Evolutionary conservation across 2,113 vertebrate genomes (phyloP).

Genomic region (Platichthys flesus): DNA sequence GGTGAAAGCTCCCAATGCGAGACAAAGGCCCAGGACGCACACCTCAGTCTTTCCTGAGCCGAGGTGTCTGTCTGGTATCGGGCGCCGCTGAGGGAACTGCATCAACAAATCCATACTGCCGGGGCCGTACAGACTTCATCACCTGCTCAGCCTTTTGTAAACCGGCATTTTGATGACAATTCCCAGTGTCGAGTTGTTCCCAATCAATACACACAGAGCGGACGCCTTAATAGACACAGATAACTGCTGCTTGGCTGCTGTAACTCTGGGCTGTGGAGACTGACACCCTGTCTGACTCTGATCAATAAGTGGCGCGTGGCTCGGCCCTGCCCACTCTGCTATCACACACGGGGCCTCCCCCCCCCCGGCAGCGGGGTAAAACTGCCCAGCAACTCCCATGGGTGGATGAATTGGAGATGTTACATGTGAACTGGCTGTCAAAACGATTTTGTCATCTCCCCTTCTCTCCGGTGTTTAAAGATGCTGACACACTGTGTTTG

Average conservation of each 20-base stretch:
- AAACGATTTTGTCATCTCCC: slow-evolving; percentile 85
- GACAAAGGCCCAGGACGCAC: slow-evolving; percentile 54
- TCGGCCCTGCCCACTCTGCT: slow-evolving; percentile 65
- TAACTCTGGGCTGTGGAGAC: slow-evolving; percentile 77
- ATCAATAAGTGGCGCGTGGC: slow-evolving; percentile 84
- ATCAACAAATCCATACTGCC: slow-evolving; percentile 72
- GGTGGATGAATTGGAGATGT: slow-evolving; percentile 84
- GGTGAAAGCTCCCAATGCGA: slow-evolving; percentile 64
- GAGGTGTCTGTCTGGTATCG: slow-evolving; percentile 63
- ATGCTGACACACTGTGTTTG: slow-evolving; percentile 80
- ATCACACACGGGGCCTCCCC: slow-evolving; percentile 73
- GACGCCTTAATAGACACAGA: slow-evolving; percentile 85
- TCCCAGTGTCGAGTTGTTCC: slow-evolving; percentile 84
- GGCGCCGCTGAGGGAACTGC: slow-evolving; percentile 26
- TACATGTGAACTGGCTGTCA: slow-evolving; percentile 89
- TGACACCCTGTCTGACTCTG: slow-evolving; percentile 80
- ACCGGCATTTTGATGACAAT: slow-evolving; percentile 84
- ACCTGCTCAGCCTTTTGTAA: slow-evolving; percentile 79
- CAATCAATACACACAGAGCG: slow-evolving; percentile 85
- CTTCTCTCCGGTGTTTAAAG: slow-evolving; percentile 82
- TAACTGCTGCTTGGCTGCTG: slow-evolving; percentile 76
- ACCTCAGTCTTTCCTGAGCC: slow-evolving; percentile 65
- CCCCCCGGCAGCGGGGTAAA: slow-evolving; percentile 79
- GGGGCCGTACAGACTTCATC: slow-evolving; percentile 52
- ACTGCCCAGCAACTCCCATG: slow-evolving; percentile 81